A percentile compares a stretch with the other conserved stretches of the same genome.
Evolutionary conservation across 2,888 invertebrate species (phyloP).

Genomic region (Leptarthrus brevirostris): DNA sequence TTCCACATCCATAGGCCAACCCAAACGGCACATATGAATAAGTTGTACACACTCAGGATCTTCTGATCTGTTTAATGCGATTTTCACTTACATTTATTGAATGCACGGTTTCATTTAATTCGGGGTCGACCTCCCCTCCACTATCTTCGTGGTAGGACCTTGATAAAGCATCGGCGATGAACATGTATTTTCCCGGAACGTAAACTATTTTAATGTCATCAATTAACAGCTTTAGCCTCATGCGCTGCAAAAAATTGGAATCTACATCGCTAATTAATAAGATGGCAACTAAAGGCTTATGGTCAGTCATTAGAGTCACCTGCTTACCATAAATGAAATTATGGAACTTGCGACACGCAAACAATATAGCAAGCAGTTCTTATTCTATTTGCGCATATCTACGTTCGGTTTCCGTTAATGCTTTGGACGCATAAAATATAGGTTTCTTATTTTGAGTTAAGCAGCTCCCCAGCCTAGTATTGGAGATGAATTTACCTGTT

Average conservation of each 20-base stretch:
- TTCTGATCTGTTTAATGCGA: no score
- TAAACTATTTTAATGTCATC: slow-evolving; percentile 4
- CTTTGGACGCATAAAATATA: not conserved
- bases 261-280: no score
- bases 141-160: not conserved
- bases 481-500: no score
- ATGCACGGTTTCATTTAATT: no score
- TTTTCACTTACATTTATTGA: slow-evolving; percentile 28
- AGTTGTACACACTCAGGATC: no score
- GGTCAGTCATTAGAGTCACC: not conserved
- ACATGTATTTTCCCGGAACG: not conserved
- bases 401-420: not conserved
- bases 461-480: not conserved
- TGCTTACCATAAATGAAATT: not conserved
- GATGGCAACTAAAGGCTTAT: not conserved
- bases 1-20: slow-evolving; percentile 26
- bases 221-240: no score
- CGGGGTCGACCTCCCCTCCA: not conserved
- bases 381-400: slow-evolving; percentile 15
- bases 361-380: not conserved
- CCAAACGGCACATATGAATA: no score
- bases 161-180: not conserved
- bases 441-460: not conserved
- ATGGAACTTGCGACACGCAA: not conserved
- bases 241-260: no score